Evolutionary conservation across 2,797 vertebrate genomes (phyloP).

Genomic region (Morelia viridis): DNA sequence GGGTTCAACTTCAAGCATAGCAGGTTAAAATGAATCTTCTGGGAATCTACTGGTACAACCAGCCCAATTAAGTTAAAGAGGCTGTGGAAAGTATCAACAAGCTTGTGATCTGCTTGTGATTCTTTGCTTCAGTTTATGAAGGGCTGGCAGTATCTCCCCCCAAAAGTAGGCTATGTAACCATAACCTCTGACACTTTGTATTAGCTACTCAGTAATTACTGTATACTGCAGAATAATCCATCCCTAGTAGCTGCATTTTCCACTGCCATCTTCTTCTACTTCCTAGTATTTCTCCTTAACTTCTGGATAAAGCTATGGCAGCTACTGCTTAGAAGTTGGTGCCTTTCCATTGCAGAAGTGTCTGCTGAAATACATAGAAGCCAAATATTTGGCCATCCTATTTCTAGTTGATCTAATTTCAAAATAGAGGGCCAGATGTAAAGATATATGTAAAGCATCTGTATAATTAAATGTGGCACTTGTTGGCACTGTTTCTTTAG

Average conservation of each 20-base stretch:
- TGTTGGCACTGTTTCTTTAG: neutral
- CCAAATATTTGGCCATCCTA: neutral
- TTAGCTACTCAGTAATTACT: neutral
- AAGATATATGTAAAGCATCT: neutral
- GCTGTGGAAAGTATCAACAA: neutral
- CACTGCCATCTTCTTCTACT: neutral
- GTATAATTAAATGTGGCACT: neutral
- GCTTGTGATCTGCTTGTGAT: neutral
- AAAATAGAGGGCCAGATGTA: neutral
- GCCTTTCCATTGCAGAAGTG: neutral
- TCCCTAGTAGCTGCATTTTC: no score
- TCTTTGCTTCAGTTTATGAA: neutral
- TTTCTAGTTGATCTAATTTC: neutral
- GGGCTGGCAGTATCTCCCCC: neutral
- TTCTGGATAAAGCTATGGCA: neutral
- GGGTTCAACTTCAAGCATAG: neutral
- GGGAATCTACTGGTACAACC: neutral
- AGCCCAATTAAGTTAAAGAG: neutral
- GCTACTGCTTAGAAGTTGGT: neutral
- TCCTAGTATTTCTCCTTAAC: neutral
- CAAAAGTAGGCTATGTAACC: neutral
- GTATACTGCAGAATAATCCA: no score
- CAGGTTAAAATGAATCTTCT: neutral
- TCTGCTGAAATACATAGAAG: neutral
- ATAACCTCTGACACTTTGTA: neutral